Evolutionary conservation across 2,888 invertebrate genomes (phyloP), one percentile per base, ranked within the genome.

Genomic region (Empis stercorea): DNA sequence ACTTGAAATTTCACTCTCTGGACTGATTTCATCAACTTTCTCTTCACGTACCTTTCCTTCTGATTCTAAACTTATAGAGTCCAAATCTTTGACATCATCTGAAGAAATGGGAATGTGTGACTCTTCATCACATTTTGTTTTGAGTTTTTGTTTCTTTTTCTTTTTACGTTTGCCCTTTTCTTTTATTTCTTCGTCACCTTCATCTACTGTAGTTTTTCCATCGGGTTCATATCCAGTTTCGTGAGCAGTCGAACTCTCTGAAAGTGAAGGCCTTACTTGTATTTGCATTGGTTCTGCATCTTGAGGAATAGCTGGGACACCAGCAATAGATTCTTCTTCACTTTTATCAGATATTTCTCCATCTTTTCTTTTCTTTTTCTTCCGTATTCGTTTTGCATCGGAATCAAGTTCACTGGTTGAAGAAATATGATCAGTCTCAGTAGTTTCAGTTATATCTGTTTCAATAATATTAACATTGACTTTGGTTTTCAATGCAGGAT

Each of bases 171-270:
- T 60, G 38, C 60, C 59, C 51, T 60, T 62, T 48, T 68, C 68
- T 20, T 51, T 39, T 23, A 51, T 53, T 3, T 43, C 36, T 32
- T 42, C 37, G 7, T 51, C 52, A 13, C 58, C 59, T 10, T 62
- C 63, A 60, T 66, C 73, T 17, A 76, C 68, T 2, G 80, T 77
- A 51, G 79, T 71, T 53, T 78, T 75, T 58, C 82, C 61, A 39
- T 64, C 85, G 10, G 82, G 76, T 61, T 85, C 84, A 59, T 86
- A 85, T n/a, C 84, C 84, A 51, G 72, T 72, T 59, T 78, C 80
- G 30, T 55, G 55, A 9, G 56, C 71, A 36, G 71, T 68, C 17
- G 74, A 71, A 45, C 75, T 75, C 11, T 54, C 55, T 27, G 55
- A 52, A 14, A 44, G 20, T 9, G 47, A 32, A 2, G 46, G 14